Base-by-base conservation (phyloP, 2,888 invertebrate species). In the Lacanobia oleracea region DNA sequence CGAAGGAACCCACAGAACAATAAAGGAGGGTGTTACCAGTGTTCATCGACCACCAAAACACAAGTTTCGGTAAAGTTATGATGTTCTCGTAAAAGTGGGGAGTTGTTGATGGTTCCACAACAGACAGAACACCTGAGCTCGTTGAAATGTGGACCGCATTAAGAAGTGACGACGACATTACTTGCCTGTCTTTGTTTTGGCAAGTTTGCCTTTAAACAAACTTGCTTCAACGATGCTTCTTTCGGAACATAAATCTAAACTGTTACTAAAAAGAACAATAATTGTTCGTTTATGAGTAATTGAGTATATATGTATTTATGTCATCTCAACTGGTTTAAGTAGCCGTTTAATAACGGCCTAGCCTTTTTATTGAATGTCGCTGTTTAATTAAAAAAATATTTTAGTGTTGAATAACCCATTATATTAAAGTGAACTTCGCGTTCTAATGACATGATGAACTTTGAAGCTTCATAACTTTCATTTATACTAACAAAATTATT, bases 101-200 rank as follows among this genome's bases (percentile, higher is more conserved):
- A 78, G 88, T 88, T 88, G 85, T 87, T 89, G 87, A 88, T 89
- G 86, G 79, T 67, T 73, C 50, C 79, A 76, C 82, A 72, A 81
- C 81, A 82, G 81, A 79, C 72, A 61, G 76, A 83, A 81, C 90
- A 90, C 91, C 91, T 90, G 90, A 86, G 90, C 87, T 82, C 81
- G 79, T 84, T 85, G 88, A 90, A 86, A 87, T 88, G 88, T 89
- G 86, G 88, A 81, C 82, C 77, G 67, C 85, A 89, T 89, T 90
- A 88, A 82, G 66, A 67, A 64, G 67, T 59, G 76, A 82, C 73
- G 83, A 68, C 65, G 56, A 65, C 79, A 88, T 87, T 85, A 86
- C 74, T 88, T 78, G 48, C 60, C 67, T 54, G 62, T 63, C 74
- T 79, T 71, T 75, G 67, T 86, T 83, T 86, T 68, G 71, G 51